Conservation (phyloP, 2,888 invertebrate genomes). For the Bursaphelenchus okinawaensis region DNA sequence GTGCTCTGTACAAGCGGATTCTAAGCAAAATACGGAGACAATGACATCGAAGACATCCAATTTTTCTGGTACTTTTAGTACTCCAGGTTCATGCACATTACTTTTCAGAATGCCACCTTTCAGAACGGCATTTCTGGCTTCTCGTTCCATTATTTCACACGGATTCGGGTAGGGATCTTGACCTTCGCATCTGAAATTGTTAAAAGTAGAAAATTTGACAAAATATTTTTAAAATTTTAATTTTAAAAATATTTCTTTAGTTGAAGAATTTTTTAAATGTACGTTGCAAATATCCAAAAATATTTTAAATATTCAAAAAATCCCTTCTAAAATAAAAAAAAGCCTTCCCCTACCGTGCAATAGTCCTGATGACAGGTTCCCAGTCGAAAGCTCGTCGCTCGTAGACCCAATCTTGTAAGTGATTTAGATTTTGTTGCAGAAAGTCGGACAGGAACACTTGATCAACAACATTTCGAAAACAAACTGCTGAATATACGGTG, state of each 20-base stretch:
- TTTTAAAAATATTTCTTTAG: too few species aligned
- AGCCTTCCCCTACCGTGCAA: conserved; percentile 29
- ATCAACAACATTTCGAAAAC: conserved; percentile 46
- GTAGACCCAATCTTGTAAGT: conserved; percentile 33
- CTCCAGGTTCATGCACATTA: conserved; percentile 35
- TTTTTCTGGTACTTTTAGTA: conserved; percentile 6
- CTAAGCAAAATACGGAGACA: conserved; percentile 49
- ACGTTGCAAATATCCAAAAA: conserved; percentile 8
- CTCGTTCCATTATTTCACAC: conserved; percentile 30
- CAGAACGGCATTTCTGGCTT: conserved; percentile 24
- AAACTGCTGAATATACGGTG: conserved; percentile 49
- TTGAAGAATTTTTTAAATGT: too few species aligned
- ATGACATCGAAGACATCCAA: conserved; percentile 34
- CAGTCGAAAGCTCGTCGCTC: conserved; percentile 34
- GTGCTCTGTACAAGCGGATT: conserved; percentile 44
- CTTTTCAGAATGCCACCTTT: conserved; percentile 44
- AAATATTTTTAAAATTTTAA: conserved; percentile 15
- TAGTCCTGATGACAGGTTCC: conserved; percentile 41
- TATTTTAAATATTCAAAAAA: too few species aligned
- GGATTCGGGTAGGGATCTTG: conserved; percentile 19
- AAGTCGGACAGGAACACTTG: conserved; percentile 45
- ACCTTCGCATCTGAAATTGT: conserved; percentile 36
- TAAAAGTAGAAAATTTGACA: background rate
- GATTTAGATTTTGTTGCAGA: conserved; percentile 39
- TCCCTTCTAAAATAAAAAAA: conserved; percentile 10